Evolutionary conservation across 2,797 vertebrate genomes (phyloP), one percentile per base, ranked within the genome.

Genomic region (Luscinia luscinia): DNA sequence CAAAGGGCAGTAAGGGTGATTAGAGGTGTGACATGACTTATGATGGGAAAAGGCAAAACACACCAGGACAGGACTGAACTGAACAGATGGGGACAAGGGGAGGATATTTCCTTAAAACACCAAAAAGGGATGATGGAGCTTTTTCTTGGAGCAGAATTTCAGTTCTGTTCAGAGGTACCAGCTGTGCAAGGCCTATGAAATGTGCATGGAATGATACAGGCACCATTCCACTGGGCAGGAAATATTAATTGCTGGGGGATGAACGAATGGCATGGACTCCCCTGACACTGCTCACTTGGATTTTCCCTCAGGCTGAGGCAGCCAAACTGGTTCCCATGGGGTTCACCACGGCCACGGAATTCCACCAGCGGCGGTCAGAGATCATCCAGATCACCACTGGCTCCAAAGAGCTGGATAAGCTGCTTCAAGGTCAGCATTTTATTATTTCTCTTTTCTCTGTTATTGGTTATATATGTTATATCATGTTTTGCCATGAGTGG

Each of bases 361-460:
- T 99, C 96, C 99, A 99, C 96, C 99, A 99, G 97, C 98, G 98
- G 80, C 98, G 99, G 81, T 99, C 99, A 0, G 99, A 99, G 95
- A 99, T 99, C 95, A 99, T 99, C 97, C 99, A 99, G 97, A 97
- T 99, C 94, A 99, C 99, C 40, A 99, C 99, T 9, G 99, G 99
- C 27, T 99, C 99, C 77, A 99, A 99, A 96, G 99, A 99, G 84
- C 98, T 99, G 9, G 99, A 99, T 94, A 99, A 99, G 92, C 98
- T 99, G 16, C 98, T 99, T 66, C 99, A 99, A 97, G 99, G 99
- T 99, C 46, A 46, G 45, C 27, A 52, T 62, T 51, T 38, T 30
- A 12, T 54, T 46, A 15, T 38, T 79, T 62, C 27, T 46, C 15
- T 62, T 24, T 46, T 11, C 32, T 84, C 49, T 20, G 2, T 46